A percentile compares a stretch with the other conserved stretches of the same genome.
phyloP scores from a whole-genome alignment of 92 coral and sea anemone species.

The Parazoanthus darwini region DNA sequence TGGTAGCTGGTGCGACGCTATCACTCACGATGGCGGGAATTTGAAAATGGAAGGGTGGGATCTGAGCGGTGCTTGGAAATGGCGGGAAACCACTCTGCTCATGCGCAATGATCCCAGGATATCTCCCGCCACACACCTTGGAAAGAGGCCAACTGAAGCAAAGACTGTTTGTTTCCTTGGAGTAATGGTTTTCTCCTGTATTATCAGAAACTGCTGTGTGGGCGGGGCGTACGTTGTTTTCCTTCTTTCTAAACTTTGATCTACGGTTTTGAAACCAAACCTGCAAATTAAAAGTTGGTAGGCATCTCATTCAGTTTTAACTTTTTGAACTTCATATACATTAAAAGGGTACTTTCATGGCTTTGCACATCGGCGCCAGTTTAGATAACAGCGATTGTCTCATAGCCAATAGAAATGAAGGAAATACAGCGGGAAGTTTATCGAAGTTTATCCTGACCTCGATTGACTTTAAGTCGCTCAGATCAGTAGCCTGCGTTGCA shows the following conservation, averaged over 20 bases:
- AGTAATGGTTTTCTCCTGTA: not conserved
- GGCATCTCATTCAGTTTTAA: too few species aligned
- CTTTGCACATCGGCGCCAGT: too few species aligned
- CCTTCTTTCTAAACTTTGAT: constrained; percentile 53
- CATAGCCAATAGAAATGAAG: too few species aligned
- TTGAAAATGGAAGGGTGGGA: constrained; percentile 35
- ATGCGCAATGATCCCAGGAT: not conserved
- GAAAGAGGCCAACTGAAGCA: constrained; percentile 28
- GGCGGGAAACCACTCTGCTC: not conserved
- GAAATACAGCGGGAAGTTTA: too few species aligned
- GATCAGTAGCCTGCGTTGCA: too few species aligned
- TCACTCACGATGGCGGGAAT: constrained; percentile 26
- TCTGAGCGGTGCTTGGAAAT: not conserved
- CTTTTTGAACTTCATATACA: too few species aligned
- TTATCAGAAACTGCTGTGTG: not conserved
- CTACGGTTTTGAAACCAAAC: constrained; percentile 74
- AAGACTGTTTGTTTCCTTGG: not conserved
- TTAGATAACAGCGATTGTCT: too few species aligned
- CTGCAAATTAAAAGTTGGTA: not conserved
- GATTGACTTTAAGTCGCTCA: too few species aligned
- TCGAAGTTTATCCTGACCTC: too few species aligned
- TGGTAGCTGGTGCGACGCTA: constrained; percentile 34
- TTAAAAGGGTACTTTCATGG: too few species aligned
- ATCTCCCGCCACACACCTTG: not conserved
- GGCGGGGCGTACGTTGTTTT: constrained; percentile 41